phyloP scores from a whole-genome alignment of 2,113 vertebrate species.

The Tricholaema leucomelas region DNA sequence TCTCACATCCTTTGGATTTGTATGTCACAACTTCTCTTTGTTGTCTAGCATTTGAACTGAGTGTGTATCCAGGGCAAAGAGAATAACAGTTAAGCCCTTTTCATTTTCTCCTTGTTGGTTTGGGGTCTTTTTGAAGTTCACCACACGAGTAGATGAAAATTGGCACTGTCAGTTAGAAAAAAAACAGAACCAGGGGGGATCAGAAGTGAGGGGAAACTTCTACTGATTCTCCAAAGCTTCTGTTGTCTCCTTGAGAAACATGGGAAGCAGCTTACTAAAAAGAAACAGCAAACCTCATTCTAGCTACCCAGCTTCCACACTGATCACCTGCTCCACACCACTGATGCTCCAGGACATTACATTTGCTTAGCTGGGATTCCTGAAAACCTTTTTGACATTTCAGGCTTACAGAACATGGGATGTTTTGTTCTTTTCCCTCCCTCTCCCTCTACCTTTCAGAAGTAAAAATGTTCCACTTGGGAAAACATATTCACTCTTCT shows the following conservation, averaged over 20 bases:
- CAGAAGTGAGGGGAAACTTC: not conserved
- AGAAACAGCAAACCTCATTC: not conserved
- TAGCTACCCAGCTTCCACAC: not conserved
- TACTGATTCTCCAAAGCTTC: not conserved
- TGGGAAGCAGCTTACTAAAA: not conserved
- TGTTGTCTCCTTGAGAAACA: constrained; percentile 12
- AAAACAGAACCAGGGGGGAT: constrained; percentile 14
- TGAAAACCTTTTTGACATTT: not conserved
- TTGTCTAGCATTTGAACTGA: not conserved
- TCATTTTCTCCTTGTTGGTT: not conserved
- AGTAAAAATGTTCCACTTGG: not conserved
- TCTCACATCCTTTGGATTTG: not conserved
- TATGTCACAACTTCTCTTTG: not conserved
- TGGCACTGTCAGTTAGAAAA: constrained; percentile 21
- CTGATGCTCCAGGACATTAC: not conserved
- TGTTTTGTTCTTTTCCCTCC: not conserved
- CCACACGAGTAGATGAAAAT: constrained; percentile 48
- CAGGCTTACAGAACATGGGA: not conserved
- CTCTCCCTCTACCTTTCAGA: not conserved
- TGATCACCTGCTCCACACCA: not conserved
- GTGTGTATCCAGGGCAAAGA: not conserved
- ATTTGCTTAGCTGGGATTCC: not conserved
- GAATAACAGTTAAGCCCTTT: constrained; percentile 10
- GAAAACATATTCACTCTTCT: constrained; percentile 25
- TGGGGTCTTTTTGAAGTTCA: not conserved